Evolutionary conservation across 2,888 invertebrate species (phyloP), one percentile per base, ranked within the genome.

Genomic region (Emmelina monodactyla): DNA sequence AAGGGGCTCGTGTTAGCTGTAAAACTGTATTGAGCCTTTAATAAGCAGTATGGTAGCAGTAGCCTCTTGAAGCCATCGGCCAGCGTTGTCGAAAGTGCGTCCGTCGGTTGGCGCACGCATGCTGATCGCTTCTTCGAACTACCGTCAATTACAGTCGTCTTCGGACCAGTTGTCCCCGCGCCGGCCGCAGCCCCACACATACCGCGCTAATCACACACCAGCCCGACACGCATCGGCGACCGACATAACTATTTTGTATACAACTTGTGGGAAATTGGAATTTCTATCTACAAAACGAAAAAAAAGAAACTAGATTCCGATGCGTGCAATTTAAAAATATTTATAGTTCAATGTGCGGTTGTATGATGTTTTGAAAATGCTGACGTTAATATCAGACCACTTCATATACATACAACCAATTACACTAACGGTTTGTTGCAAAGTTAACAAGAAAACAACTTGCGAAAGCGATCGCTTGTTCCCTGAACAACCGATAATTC

Each of bases 211-310:
- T 67, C 57, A 60, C 59, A 56, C 52, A 62, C 55, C 53, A 44
- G 54, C 44, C 49, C 58, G 72, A 67, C 68, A 71, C 68, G 71
- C 71, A 64, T 57, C 54, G 65, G 49, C 55, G 4, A 25, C 25
- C 25, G 63, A 62, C 62, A 61, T 64, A 57, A 60, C 44, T 53
- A 53, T 51, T 44, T 58, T 63, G 59, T 67, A 62, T 57, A 61
- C 65, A 67, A 11, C 25, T 25, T 25, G 25, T 25, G 25, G 25
- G 25, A 25, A 25, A 58, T 55, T 49, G 50, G 25, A 25, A 25
- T 25, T n/a, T 25, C 25, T 25, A 25, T 25, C 25, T 9, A 13
- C 32, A 35, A 31, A 33, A 35, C 22, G 35, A 14, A 22, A 16
- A 13, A 25, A 33, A 35, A 35, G 11, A 25, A n/a, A n/a, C n/a